These are phyloP conservation scores for Acleris laterana DNA, from an alignment of 2,888 invertebrate genomes.

Conservation along the genomic window DNA sequence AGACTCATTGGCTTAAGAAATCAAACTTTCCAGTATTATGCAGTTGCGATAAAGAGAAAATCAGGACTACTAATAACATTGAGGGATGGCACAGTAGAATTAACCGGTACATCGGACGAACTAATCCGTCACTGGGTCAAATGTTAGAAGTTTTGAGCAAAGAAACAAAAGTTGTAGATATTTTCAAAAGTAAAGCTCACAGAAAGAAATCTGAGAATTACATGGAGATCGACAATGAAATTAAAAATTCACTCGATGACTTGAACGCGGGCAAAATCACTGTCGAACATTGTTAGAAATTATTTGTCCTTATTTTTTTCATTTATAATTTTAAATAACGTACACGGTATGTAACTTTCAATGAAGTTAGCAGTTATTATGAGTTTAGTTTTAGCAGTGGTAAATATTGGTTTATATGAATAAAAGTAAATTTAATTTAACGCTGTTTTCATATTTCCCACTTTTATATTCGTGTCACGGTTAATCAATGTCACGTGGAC, in stretches of 20 bases:
- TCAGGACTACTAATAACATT: no score
- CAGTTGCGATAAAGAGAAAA: no score
- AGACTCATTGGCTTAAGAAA: no score
- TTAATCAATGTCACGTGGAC: background rate
- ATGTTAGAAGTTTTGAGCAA: constrained; percentile 4
- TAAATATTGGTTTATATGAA: background rate
- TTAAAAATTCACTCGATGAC: constrained; percentile 13
- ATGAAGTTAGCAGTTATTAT: background rate
- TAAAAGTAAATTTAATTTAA: constrained; percentile 7
- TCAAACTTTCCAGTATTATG: no score
- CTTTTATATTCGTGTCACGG: background rate
- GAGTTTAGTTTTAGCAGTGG: background rate
- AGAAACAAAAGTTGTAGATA: constrained; percentile 8
- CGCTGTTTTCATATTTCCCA: background rate
- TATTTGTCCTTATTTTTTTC: background rate
- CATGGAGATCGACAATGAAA: constrained; percentile 18
- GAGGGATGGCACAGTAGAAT: no score
- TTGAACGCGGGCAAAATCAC: constrained; percentile 15
- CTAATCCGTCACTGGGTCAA: background rate
- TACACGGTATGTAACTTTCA: background rate
- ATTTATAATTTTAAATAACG: background rate
- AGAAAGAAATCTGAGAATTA: constrained; percentile 14
- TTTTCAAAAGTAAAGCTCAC: constrained; percentile 17
- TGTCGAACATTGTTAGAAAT: background rate
- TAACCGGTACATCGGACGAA: no score